A percentile compares a stretch with the other conserved stretches of the same genome.
Evolutionary conservation across 2,888 invertebrate species (phyloP).

Genomic region (Sylvicola cinctus): DNA sequence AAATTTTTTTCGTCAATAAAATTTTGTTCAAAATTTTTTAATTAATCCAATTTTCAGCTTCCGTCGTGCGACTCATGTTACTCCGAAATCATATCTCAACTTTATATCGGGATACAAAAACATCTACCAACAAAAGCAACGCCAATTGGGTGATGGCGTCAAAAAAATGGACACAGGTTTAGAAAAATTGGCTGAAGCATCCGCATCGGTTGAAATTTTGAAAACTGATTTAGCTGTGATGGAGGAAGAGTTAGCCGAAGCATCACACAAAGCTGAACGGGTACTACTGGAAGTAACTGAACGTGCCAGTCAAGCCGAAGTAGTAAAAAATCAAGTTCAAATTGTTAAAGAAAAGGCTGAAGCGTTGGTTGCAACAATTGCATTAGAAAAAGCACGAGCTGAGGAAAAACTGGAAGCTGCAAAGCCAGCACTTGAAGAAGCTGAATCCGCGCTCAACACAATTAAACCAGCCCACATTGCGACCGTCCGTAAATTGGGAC

Average conservation of each 20-base stretch:
- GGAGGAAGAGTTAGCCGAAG: slow-evolving; percentile 83
- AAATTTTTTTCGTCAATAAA: slow-evolving; percentile 4
- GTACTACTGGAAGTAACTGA: slow-evolving; percentile 80
- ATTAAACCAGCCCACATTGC: slow-evolving; percentile 94
- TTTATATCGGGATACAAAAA: slow-evolving; percentile 90
- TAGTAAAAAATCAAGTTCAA: slow-evolving; percentile 87
- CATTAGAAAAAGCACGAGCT: slow-evolving; percentile 74
- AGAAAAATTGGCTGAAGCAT: slow-evolving; percentile 87
- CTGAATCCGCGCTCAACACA: slow-evolving; percentile 84
- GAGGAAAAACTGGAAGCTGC: slow-evolving; percentile 89
- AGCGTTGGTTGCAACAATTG: slow-evolving; percentile 64
- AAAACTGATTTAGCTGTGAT: slow-evolving; percentile 84
- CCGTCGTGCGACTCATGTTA: slow-evolving; percentile 85
- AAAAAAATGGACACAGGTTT: slow-evolving; percentile 88
- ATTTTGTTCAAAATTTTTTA: slow-evolving; percentile 1
- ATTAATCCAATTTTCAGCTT: no score
- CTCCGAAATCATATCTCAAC: slow-evolving; percentile 90
- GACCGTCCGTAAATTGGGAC: slow-evolving; percentile 80
- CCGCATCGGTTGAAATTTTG: slow-evolving; percentile 75
- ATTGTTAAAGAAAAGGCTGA: slow-evolving; percentile 93
- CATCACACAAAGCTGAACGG: slow-evolving; percentile 78
- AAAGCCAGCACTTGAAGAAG: slow-evolving; percentile 86
- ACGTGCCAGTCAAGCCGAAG: slow-evolving; percentile 86
- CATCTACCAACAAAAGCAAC: slow-evolving; percentile 75
- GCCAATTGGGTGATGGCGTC: slow-evolving; percentile 76